Evolutionary conservation across 1,140 invertebrate species (phyloP).

Genomic region (Calosoma granatense): DNA sequence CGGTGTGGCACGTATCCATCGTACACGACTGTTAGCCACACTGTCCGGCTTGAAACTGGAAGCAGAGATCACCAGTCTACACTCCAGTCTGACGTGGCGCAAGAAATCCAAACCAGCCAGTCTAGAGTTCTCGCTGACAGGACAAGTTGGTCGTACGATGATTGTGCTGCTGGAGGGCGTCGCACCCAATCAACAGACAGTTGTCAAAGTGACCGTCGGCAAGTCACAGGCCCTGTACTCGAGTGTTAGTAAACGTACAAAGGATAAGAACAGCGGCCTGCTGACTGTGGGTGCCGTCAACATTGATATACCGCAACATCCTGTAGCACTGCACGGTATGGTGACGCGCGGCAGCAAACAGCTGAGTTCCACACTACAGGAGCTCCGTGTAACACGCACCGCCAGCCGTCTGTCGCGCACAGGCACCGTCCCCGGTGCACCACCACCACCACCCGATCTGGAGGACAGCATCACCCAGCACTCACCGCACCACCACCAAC

Average conservation of each 20-base stretch:
- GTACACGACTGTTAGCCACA: conserved; percentile 78
- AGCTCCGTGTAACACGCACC: conserved; percentile 67
- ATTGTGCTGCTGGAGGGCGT: conserved; percentile 85
- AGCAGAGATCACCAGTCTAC: conserved; percentile 76
- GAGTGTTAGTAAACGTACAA: conserved; percentile 61
- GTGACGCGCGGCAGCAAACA: conserved; percentile 91
- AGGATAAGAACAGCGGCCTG: conserved; percentile 81
- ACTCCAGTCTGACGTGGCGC: conserved; percentile 65
- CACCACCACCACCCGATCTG: conserved; percentile 42
- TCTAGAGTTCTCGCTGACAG: conserved; percentile 79
- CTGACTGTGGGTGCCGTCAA: conserved; percentile 80
- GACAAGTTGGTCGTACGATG: conserved; percentile 84
- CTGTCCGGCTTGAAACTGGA: conserved; percentile 88
- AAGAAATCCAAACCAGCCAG: conserved; percentile 61
- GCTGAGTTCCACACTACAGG: conserved; percentile 81
- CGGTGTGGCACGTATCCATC: conserved; percentile 76
- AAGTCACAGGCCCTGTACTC: conserved; percentile 89
- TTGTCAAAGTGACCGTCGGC: conserved; percentile 85
- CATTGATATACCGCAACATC: conserved; percentile 94
- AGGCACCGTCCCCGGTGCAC: conserved; percentile 34
- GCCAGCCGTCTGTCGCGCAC: conserved; percentile 59
- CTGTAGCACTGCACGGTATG: conserved; percentile 92
- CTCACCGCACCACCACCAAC: conserved; percentile 40
- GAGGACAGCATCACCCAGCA: conserved; percentile 27
- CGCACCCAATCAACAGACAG: conserved; percentile 85